Conservation (phyloP, 2,797 vertebrate species). For the Cyclopterus lumpus region DNA sequence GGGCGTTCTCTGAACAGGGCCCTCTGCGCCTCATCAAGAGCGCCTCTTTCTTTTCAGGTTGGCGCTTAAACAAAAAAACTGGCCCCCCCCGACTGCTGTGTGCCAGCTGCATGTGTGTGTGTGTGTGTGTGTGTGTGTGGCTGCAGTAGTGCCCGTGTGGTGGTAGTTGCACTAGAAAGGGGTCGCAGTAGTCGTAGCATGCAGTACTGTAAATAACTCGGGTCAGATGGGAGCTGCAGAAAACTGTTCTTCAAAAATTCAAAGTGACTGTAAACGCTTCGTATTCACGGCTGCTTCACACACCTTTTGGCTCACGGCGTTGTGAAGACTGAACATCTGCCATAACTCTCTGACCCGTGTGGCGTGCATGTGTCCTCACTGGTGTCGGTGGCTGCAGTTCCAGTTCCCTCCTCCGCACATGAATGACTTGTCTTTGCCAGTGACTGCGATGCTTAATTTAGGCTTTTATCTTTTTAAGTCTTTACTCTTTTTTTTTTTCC, state of each 20-base stretch:
- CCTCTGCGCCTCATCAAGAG: constrained; percentile 99
- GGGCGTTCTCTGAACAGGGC: constrained; percentile 99
- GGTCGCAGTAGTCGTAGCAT: constrained; percentile 45
- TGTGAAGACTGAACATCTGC: constrained; percentile 7
- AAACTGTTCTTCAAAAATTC: background rate
- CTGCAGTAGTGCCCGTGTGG: constrained; percentile 7
- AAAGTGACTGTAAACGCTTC: background rate
- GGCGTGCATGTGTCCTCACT: constrained; percentile 57
- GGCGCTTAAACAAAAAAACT: constrained; percentile 83
- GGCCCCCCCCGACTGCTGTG: constrained; percentile 64
- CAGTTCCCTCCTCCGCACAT: constrained; percentile 7
- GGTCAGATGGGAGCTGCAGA: constrained; percentile 52
- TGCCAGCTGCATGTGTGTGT: constrained; percentile 9
- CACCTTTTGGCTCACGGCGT: background rate
- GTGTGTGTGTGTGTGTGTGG: constrained; percentile 29
- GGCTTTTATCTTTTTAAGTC: no score
- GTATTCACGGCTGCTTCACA: background rate
- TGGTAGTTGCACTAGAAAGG: constrained; percentile 33
- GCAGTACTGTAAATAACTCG: constrained; percentile 51
- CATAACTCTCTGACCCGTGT: constrained; percentile 53
- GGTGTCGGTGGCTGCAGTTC: constrained; percentile 51
- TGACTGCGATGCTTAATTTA: constrained; percentile 21
- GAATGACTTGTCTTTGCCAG: constrained; percentile 27
- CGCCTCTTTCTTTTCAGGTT: constrained; percentile 99
- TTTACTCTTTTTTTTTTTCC: no score